Percentiles rank a stretch among this genome's conserved stretches.
These are phyloP conservation scores for Opisthograptis luteolata DNA, from an alignment of 2,888 invertebrate genomes.

Conservation along the genomic window DNA sequence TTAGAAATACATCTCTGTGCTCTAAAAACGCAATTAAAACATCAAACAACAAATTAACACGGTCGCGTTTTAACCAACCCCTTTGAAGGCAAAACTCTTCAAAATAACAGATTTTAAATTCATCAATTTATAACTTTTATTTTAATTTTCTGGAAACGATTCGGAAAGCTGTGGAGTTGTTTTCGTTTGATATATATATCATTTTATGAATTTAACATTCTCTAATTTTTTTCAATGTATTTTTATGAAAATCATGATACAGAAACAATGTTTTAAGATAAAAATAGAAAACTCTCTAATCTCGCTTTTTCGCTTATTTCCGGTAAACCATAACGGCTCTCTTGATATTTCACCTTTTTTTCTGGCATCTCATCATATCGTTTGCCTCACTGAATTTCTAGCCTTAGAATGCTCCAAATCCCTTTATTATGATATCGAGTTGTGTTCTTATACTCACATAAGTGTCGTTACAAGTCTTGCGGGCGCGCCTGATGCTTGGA, in stretches of 20 bases:
- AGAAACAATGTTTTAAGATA: too few relatives aligned
- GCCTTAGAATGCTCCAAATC: constrained; percentile 10
- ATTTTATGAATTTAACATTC: too few relatives aligned
- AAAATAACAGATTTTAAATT: constrained; percentile 20
- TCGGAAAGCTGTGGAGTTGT: not conserved
- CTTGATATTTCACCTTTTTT: not conserved
- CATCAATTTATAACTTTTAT: constrained; percentile 12
- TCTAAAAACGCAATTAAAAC: constrained; percentile 23
- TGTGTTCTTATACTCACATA: constrained; percentile 47
- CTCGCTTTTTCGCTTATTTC: not conserved
- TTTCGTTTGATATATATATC: not conserved
- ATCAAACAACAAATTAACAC: constrained; percentile 21
- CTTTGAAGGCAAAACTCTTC: constrained; percentile 14
- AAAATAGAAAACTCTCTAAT: too few relatives aligned
- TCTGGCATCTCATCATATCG: not conserved
- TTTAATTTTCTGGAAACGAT: constrained; percentile 8
- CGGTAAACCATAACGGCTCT: not conserved
- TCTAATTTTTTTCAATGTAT: too few relatives aligned
- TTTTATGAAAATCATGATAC: too few relatives aligned
- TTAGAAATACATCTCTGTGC: constrained; percentile 6
- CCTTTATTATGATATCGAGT: constrained; percentile 19
- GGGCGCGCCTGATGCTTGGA: constrained; percentile 51
- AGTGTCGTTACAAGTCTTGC: constrained; percentile 42
- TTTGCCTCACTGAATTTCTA: not conserved
- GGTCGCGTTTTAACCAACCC: constrained; percentile 9